Percentiles rank a stretch among this genome's conserved stretches.
Conservation (phyloP, 2,113 vertebrate genomes). For the Sander lucioperca region DNA sequence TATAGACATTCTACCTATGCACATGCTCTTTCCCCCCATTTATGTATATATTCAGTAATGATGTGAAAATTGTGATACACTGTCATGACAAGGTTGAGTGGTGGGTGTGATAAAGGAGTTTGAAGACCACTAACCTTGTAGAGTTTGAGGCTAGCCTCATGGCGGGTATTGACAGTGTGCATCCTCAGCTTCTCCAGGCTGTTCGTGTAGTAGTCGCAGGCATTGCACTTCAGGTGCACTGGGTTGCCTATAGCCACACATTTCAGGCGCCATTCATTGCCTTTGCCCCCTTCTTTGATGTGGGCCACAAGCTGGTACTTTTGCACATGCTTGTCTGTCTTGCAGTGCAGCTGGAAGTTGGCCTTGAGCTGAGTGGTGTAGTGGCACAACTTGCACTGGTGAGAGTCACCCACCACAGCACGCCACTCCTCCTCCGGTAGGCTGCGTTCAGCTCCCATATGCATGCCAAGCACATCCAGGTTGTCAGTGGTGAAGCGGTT, state of each 20-base stretch:
- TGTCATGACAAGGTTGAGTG: conserved; percentile 18
- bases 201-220: conserved; percentile 99
- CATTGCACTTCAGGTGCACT: conserved; percentile 97
- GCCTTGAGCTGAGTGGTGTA: conserved; percentile 99
- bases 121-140: conserved; percentile 91
- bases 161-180: conserved; percentile 95
- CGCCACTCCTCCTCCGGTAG: conserved; percentile 98
- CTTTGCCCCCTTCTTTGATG: conserved; percentile 98
- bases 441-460: conserved; percentile 95
- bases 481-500: conserved; percentile 99
- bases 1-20: neutral
- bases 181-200: conserved; percentile 98
- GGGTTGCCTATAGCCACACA: conserved; percentile 98
- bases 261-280: conserved; percentile 98
- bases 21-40: neutral
- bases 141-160: conserved; percentile 97
- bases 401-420: conserved; percentile 94
- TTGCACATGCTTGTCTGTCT: conserved; percentile 98
- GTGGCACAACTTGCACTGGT: conserved; percentile 98
- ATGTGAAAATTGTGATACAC: neutral
- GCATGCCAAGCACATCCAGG: conserved; percentile 95
- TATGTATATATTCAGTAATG: neutral
- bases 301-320: conserved; percentile 99
- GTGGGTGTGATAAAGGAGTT: neutral
- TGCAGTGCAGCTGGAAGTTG: conserved; percentile 99